Percentiles rank a stretch among this genome's conserved stretches.
Evolutionary conservation across 2,797 vertebrate species (phyloP).

Genomic region (Triplophysa yarkandensis): DNA sequence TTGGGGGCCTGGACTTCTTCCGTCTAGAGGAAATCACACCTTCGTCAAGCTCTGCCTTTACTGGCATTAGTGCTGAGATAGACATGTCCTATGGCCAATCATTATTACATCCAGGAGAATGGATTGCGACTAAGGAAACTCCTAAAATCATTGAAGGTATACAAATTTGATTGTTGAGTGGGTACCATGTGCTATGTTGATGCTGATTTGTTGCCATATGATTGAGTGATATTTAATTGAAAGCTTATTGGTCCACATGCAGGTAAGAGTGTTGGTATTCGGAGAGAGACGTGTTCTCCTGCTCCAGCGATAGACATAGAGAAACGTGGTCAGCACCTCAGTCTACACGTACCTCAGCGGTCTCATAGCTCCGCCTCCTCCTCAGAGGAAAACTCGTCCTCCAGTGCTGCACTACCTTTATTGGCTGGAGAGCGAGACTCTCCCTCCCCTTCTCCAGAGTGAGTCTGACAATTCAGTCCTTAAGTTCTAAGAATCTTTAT

Average conservation of each 20-base stretch:
- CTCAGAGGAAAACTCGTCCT: slow-evolving; percentile 93
- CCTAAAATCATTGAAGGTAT: slow-evolving; percentile 87
- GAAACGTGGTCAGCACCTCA: slow-evolving; percentile 78
- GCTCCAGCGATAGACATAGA: slow-evolving; percentile 82
- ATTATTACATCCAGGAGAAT: slow-evolving; percentile 90
- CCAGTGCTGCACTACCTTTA: slow-evolving; percentile 89
- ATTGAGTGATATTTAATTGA: background rate
- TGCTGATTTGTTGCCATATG: background rate
- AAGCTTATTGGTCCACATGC: background rate
- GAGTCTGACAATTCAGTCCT: slow-evolving; percentile 60
- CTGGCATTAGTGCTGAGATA: slow-evolving; percentile 81
- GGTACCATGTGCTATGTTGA: background rate
- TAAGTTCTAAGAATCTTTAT: too few relatives aligned
- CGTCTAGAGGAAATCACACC: slow-evolving; percentile 90
- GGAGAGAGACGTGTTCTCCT: slow-evolving; percentile 81
- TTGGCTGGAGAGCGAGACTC: slow-evolving; percentile 89
- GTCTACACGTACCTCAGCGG: slow-evolving; percentile 89
- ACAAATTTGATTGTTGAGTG: background rate
- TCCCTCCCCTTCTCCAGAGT: slow-evolving; percentile 86
- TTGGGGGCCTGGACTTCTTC: slow-evolving; percentile 90
- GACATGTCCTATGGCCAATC: slow-evolving; percentile 98
- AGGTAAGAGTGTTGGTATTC: slow-evolving; percentile 80
- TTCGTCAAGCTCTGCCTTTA: slow-evolving; percentile 92
- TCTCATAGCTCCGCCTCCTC: slow-evolving; percentile 95
- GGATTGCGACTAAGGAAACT: slow-evolving; percentile 91